Evolutionary conservation across 1,140 invertebrate species (phyloP).

Genomic region (Meloidogyne floridensis): DNA sequence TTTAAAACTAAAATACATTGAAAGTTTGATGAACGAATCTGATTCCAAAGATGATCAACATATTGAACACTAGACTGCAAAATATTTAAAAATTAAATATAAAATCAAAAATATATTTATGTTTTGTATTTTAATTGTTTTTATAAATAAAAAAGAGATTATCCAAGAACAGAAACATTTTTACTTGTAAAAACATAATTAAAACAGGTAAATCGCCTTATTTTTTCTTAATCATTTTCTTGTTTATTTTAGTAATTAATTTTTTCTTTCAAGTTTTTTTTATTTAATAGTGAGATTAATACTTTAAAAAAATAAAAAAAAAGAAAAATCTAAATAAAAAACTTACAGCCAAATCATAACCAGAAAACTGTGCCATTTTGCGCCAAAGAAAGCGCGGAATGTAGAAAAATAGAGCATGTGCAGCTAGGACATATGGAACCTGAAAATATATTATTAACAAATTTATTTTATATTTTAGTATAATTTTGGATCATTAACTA

Average conservation of each 20-base stretch:
- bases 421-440: constrained; percentile 62
- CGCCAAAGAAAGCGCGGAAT: constrained; percentile 63
- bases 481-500: too few species aligned
- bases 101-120: not conserved
- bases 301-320: too few species aligned
- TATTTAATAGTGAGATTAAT: too few species aligned
- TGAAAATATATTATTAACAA: constrained; percentile 19
- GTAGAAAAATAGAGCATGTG: constrained; percentile 62
- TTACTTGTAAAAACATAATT: too few species aligned
- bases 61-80: constrained; percentile 24
- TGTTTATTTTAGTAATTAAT: too few species aligned
- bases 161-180: too few species aligned
- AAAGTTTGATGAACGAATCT: constrained; percentile 40
- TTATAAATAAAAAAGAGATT: too few species aligned
- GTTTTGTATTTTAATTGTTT: not conserved
- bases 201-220: too few species aligned
- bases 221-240: too few species aligned
- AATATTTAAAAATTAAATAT: not conserved
- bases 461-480: too few species aligned
- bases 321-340: not conserved
- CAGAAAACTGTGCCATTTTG: constrained; percentile 51
- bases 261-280: too few species aligned
- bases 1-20: constrained; percentile 30
- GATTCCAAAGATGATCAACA: constrained; percentile 28
- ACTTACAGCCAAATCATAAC: constrained; percentile 59